Evolutionary conservation across 2,888 invertebrate species (phyloP), one percentile per base, ranked within the genome.

Genomic region (Apoda limacodes): DNA sequence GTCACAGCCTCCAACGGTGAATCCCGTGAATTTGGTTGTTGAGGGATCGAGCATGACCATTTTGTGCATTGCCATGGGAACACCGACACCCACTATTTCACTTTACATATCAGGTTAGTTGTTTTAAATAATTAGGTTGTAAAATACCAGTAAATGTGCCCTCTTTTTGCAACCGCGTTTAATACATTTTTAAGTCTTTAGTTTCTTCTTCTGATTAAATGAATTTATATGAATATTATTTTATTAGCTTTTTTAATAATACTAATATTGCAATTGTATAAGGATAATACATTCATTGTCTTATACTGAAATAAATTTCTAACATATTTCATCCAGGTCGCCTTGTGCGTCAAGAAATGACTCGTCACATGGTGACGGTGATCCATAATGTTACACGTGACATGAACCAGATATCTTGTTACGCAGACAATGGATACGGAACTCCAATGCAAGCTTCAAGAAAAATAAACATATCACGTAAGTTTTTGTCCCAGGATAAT

Each of bases 31-130:
- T 65, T 78, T 92, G 45, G 88, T 93, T 22, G 86, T 91, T 32
- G 93, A 93, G 69, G 92, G 93, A 1, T 88, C 90, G 48, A 90
- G 90, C 39, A 92, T 93, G 89, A 93, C 92, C 0, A 87, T 93
- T 34, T 82, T 92, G 2, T 93, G 93, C 53, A 88, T 92, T 32
- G 92, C 92, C 1, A 87, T 92, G 83, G 93, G 93, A 5, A 91
- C 90, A 13, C 93, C 93, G 0, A 89, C 90, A 37, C 93, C 93
- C 0, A 91, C 89, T 2, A 91, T 93, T 31, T 92, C 92, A 0
- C 69, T 93, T 1, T 93, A 92, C 58, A 88, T 93, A 37, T 87
- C 88, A 36, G 89, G 90, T 53, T 67, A 86, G 65, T 47, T 6
- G n/a, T n/a, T 3, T 4, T 14, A 2, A 14, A 27, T 9, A 36